phyloP scores from a whole-genome alignment of 2,113 vertebrate genomes.

The Rhinopomastus cyanomelas region DNA sequence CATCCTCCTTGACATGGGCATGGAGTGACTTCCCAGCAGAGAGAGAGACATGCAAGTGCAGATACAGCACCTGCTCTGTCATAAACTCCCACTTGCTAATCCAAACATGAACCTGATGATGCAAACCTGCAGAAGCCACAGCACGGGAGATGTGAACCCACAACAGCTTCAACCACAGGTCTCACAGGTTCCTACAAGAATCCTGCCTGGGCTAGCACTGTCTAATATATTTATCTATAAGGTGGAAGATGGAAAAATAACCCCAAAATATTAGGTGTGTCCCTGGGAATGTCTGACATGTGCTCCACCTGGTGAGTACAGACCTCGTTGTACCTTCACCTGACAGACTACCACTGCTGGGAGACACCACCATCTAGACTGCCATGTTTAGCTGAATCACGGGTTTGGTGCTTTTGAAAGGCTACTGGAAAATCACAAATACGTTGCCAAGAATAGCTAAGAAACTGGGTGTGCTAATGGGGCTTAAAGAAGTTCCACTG shows the following conservation, averaged over 20 bases:
- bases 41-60: neutral
- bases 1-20: neutral
- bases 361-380: too few species aligned
- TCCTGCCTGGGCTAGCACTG: rapidly evolving
- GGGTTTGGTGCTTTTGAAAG: neutral
- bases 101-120: neutral
- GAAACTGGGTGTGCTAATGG: neutral
- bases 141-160: neutral
- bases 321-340: neutral
- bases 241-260: neutral
- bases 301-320: neutral
- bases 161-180: neutral
- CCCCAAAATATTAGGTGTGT: neutral
- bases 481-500: neutral
- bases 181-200: neutral
- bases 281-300: neutral
- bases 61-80: neutral
- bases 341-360: too few species aligned
- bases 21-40: rapidly evolving
- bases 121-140: neutral
- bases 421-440: neutral
- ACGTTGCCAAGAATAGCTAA: neutral
- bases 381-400: neutral
- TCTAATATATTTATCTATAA: neutral
- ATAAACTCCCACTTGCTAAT: neutral